Base-by-base conservation (phyloP, 2,797 vertebrate genomes). In the Pteropus rufus region DNA sequence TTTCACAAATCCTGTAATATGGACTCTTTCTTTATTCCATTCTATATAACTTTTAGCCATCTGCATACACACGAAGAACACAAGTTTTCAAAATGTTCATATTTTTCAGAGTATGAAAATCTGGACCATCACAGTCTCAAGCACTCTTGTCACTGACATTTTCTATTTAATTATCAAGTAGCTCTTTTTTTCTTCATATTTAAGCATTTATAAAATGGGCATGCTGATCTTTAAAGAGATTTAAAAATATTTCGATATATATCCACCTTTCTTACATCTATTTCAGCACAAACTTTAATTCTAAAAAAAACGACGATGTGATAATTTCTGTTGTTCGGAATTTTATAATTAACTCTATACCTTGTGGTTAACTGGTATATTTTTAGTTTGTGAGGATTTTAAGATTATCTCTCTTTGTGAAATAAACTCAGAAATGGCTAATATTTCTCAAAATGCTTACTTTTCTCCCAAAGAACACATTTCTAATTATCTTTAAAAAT, bases 91-190 rank as follows among this genome's bases (percentile, higher is more conserved):
- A 96, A 96, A 95, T 91, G 58, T 31, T 96, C 3, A 19, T 11
- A 44, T 92, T 96, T 97, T 93, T 93, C 26, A 88, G 36, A 94
- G 12, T 87, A 87, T 80, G 46, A 96, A 52, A 24, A 21, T 86
- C 81, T 85, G 82, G 56, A 93, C 75, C 81, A 39, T 79, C 14
- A 49, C 0, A 0, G 3, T 86, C 26, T 95, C 84, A 96, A 97
- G 52, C 49, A 65, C 93, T 96, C 62, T 67, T 54, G 52, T 56
- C 12, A 62, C 11, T 73, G 46, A 41, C 46, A 92, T 96, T 97
- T 97, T 96, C 75, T 97, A 80, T 96, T 96, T 97, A 97, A 95
- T 97, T 96, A 95, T 54, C 54, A 93, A 54, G 36, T 93, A 80
- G n/a, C 52, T 95, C 46, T 87, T 88, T 52, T 41, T 86, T 93